These are phyloP conservation scores for Urocynchramus pylzowi DNA, from an alignment of 2,113 vertebrate genomes.

Conservation along the genomic window DNA sequence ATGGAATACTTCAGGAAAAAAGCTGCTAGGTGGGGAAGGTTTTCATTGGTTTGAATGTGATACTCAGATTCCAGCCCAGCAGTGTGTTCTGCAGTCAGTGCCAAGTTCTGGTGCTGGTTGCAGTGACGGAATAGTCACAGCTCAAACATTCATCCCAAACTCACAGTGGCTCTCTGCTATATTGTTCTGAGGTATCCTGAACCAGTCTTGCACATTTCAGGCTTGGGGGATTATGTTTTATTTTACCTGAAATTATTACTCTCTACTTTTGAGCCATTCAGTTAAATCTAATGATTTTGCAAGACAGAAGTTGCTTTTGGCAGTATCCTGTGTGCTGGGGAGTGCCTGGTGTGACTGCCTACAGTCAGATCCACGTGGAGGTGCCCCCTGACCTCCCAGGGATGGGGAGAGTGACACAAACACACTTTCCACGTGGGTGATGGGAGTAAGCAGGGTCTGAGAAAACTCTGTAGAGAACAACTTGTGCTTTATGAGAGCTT, in stretches of 20 bases:
- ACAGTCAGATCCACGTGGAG: rapidly evolving
- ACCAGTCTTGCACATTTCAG: neutral
- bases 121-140: rapidly evolving
- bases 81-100: rapidly evolving
- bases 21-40: neutral
- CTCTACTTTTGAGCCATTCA: neutral
- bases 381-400: neutral
- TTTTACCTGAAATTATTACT: neutral
- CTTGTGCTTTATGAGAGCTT: neutral
- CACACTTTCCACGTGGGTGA: neutral
- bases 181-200: neutral
- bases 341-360: neutral
- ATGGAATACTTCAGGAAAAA: neutral
- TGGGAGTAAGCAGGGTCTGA: neutral
- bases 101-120: rapidly evolving
- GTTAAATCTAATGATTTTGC: neutral
- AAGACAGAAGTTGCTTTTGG: neutral
- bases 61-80: neutral
- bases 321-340: neutral
- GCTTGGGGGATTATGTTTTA: neutral
- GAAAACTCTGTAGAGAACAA: neutral
- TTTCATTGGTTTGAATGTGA: neutral
- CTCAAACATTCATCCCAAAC: neutral
- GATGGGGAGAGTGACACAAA: rapidly evolving
- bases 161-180: neutral